These are phyloP conservation scores for Cantharis rufa DNA, from an alignment of 2,888 invertebrate species.

Conservation along the genomic window DNA sequence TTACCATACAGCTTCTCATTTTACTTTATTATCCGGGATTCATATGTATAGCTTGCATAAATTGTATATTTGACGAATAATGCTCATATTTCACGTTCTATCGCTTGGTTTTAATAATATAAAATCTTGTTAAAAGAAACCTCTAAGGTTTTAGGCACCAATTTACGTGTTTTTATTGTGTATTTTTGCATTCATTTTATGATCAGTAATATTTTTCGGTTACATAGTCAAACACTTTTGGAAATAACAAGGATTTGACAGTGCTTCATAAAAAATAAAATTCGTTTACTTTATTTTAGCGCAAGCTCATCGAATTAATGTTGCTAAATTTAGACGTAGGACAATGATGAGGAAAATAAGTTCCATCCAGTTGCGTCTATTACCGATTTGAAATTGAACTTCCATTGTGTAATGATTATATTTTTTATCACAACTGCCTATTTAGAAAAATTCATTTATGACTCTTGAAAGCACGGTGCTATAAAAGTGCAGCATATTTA, in stretches of 20 bases:
- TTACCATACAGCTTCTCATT: neutral
- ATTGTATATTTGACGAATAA: constrained; percentile 26
- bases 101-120: constrained; percentile 26
- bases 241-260: neutral
- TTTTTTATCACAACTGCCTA: neutral
- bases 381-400: constrained; percentile 19
- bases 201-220: constrained; percentile 9
- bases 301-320: neutral
- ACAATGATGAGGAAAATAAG: neutral
- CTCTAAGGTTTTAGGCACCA: constrained; percentile 24
- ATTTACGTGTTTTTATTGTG: constrained; percentile 22
- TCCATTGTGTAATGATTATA: neutral
- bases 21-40: constrained; percentile 16
- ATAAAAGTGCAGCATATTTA: constrained; percentile 20
- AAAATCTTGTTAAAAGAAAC: constrained; percentile 27
- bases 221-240: neutral
- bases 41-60: constrained; percentile 13
- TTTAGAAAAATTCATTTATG: neutral
- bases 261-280: neutral
- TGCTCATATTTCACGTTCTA: constrained; percentile 30
- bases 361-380: neutral
- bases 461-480: neutral
- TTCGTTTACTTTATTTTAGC: neutral
- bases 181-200: constrained; percentile 10
- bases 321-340: neutral